Evolutionary conservation across 1,140 invertebrate species (phyloP).

Genomic region (Aphelinus atriplicis): DNA sequence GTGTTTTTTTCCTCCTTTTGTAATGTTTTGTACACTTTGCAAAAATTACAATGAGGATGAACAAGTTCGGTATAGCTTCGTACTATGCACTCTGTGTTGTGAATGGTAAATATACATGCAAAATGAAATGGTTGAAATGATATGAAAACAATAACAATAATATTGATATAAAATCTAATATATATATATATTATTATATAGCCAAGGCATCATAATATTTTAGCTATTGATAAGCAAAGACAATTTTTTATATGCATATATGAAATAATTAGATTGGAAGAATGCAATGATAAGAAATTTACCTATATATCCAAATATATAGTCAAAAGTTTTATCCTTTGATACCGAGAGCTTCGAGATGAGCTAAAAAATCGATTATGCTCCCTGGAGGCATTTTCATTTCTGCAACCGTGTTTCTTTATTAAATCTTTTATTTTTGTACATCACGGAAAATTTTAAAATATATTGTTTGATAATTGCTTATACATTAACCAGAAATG

Average conservation of each 20-base stretch:
- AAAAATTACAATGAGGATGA: conserved; percentile 48
- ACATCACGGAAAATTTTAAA: no score
- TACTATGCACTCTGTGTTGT: conserved; percentile 68
- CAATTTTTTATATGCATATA: conserved; percentile 65
- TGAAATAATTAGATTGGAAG: conserved; percentile 51
- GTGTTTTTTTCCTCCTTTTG: conserved; percentile 44
- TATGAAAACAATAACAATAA: conserved; percentile 54
- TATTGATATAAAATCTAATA: conserved; percentile 49
- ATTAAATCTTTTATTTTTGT: no score
- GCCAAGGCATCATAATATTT: conserved; percentile 64
- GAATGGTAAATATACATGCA: conserved; percentile 60
- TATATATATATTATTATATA: conserved; percentile 58
- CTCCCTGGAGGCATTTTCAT: conserved; percentile 38
- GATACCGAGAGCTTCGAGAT: conserved; percentile 45
- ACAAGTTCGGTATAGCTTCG: conserved; percentile 59
- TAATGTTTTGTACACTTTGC: conserved; percentile 41
- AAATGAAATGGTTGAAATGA: conserved; percentile 42
- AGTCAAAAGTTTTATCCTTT: conserved; percentile 49
- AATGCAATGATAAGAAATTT: conserved; percentile 48
- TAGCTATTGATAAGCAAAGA: conserved; percentile 62
- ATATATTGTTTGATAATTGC: no score
- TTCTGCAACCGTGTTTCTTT: conserved; percentile 45
- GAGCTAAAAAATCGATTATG: conserved; percentile 16
- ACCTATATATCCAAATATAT: conserved; percentile 54
- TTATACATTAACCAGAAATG: neutral